Percentiles rank a stretch among this genome's conserved stretches.
These are phyloP conservation scores for Tridacna crocea DNA, from an alignment of 2,888 invertebrate genomes.

Conservation along the genomic window DNA sequence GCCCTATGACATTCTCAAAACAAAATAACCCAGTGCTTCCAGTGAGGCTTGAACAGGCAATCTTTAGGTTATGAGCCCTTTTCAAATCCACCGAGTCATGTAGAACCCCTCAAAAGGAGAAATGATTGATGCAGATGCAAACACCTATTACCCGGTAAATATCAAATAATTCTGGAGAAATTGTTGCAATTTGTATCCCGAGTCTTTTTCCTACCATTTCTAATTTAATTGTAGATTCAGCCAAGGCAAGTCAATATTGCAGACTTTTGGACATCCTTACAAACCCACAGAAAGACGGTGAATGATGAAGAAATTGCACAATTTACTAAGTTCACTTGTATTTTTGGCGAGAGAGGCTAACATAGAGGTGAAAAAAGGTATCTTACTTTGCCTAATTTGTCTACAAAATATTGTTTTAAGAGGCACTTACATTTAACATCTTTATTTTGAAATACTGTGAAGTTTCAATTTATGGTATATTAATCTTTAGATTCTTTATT, in stretches of 20 bases:
- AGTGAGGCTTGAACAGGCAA: too few relatives aligned
- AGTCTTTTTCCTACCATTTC: background rate
- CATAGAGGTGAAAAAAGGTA: background rate
- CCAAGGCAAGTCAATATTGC: slow-evolving; percentile 70
- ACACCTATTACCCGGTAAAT: background rate
- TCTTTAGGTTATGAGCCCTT: too few relatives aligned
- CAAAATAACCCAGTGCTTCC: too few relatives aligned
- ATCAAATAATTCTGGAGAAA: background rate
- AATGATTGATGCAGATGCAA: too few relatives aligned
- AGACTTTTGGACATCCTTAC: slow-evolving; percentile 76
- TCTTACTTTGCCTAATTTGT: background rate
- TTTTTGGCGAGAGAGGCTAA: slow-evolving; percentile 77
- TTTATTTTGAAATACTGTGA: too few relatives aligned
- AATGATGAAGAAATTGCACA: slow-evolving; percentile 73
- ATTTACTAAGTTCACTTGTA: slow-evolving; percentile 76
- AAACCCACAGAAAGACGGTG: slow-evolving; percentile 76
- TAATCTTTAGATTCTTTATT: too few relatives aligned
- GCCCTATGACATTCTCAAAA: too few relatives aligned
- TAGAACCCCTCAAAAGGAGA: too few relatives aligned
- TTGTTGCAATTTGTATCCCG: background rate
- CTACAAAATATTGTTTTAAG: background rate
- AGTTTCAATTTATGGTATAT: too few relatives aligned
- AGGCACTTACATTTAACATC: background rate
- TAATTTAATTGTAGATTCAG: slow-evolving; percentile 72
- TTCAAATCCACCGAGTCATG: too few relatives aligned